A percentile compares a stretch with the other conserved stretches of the same genome.
Conservation (phyloP, 2,797 vertebrate species). For the Scolopax rusticola region DNA sequence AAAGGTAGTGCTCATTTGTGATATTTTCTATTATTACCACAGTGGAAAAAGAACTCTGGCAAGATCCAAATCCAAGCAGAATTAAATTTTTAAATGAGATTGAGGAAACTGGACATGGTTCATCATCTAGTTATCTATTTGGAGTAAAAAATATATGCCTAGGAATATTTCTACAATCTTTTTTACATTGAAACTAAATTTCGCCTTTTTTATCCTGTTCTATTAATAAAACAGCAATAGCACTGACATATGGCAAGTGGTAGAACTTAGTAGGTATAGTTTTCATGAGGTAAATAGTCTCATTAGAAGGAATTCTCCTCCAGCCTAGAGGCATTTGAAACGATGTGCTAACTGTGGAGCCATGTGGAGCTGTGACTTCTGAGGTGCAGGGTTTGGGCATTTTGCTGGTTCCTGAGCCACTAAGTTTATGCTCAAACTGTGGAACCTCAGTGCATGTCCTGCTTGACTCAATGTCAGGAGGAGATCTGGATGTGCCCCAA, state of each 20-base stretch:
- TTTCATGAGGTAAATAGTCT: neutral
- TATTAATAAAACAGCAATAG: neutral
- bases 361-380: neutral
- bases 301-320: neutral
- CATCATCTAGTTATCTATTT: neutral
- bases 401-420: neutral
- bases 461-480: neutral
- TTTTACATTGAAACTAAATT: neutral
- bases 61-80: constrained; percentile 8
- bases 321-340: neutral
- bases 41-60: neutral
- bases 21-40: neutral
- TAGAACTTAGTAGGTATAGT: neutral
- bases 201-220: neutral
- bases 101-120: neutral
- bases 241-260: neutral
- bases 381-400: neutral
- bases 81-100: neutral
- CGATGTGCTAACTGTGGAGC: neutral
- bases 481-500: neutral
- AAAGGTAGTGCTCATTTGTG: neutral
- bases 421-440: neutral
- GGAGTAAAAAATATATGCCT: neutral
- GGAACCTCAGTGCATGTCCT: neutral
- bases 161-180: neutral